Base-by-base conservation (phyloP, 2,888 invertebrate species). In the Eilema griseolum region DNA sequence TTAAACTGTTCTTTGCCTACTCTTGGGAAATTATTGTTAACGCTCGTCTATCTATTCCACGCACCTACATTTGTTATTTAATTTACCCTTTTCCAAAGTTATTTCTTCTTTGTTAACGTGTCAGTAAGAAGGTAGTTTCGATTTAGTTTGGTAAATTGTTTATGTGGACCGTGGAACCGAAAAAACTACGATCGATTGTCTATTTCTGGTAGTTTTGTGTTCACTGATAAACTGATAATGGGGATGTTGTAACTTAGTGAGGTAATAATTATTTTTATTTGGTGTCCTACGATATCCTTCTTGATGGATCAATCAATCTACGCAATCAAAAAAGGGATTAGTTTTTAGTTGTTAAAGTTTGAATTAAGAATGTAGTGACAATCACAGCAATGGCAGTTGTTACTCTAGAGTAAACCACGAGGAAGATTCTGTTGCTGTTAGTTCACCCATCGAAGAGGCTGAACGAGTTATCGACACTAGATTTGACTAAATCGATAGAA, bases 11-110 rank as follows among this genome's bases (percentile, higher is more conserved):
- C 14, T 14, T 14, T 41, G 46, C 28, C 28, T 56, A 37, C 72
- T 70, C 72, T 23, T 41, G 83, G 80, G 83, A 82, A 82, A 83
- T 82, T 72, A 81, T 67, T 66, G 11, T 41, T 66, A 70, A 14
- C 66, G 14, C 60, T 71, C 81, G 80, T 83, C 73, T 71, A 78
- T 79, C 69, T 72, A 71, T 62, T 65, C 61, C 20, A 75, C 75
- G 70, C 61, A 56, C 70, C 69, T 70, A 70, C 66, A 76, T 79
- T 78, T 75, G 60, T 72, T 56, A 79, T 78, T 74, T 74, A 79
- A 76, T 79, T 73, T 72, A 71, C 73, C 73, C 74, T 73, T 75
- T 75, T 66, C 64, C 60, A 56, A 60, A 24, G 75, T 64, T 52
- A 65, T 62, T 64, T 61, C 61, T 57, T 28, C 69, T 74, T 80